Percentiles rank a stretch among this genome's conserved stretches.
phyloP scores from a whole-genome alignment of 2,113 vertebrate genomes.

The Chaetodon trifascialis region DNA sequence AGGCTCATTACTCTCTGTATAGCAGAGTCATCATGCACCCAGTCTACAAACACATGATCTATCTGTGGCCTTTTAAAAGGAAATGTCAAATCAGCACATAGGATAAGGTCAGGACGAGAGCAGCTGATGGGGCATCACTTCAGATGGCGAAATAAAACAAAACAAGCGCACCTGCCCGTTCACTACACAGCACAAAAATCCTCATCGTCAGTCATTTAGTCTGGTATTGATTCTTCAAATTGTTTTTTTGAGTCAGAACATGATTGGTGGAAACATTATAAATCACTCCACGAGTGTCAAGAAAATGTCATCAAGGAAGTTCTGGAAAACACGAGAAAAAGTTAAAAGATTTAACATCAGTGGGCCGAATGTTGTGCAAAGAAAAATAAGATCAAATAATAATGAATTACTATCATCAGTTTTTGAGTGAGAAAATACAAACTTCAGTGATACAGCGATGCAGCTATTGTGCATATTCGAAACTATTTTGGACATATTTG shows the following conservation, averaged over 20 bases:
- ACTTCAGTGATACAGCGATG: neutral
- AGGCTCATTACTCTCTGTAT: slow-evolving; percentile 47
- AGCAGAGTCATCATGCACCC: slow-evolving; percentile 28
- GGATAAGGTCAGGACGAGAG: slow-evolving; percentile 64
- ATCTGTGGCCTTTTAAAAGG: slow-evolving; percentile 78
- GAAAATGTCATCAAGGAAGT: slow-evolving; percentile 15
- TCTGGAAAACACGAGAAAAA: neutral
- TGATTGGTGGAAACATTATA: slow-evolving; percentile 35
- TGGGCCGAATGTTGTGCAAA: neutral
- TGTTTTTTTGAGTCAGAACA: slow-evolving; percentile 23
- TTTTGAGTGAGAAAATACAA: neutral
- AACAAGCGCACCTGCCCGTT: slow-evolving; percentile 31
- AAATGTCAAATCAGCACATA: slow-evolving; percentile 79
- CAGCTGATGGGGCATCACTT: slow-evolving; percentile 60
- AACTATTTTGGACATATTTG: no score
- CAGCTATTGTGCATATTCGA: neutral
- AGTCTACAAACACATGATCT: slow-evolving; percentile 70
- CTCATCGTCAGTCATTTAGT: slow-evolving; percentile 55
- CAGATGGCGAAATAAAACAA: neutral
- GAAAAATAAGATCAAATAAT: neutral
- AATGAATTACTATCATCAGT: neutral
- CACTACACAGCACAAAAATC: slow-evolving; percentile 17
- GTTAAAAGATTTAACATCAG: neutral
- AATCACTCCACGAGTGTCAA: slow-evolving; percentile 28
- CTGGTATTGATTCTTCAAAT: slow-evolving; percentile 59